phyloP scores from a whole-genome alignment of 1,140 invertebrate species.

The Diorhabda carinulata region DNA sequence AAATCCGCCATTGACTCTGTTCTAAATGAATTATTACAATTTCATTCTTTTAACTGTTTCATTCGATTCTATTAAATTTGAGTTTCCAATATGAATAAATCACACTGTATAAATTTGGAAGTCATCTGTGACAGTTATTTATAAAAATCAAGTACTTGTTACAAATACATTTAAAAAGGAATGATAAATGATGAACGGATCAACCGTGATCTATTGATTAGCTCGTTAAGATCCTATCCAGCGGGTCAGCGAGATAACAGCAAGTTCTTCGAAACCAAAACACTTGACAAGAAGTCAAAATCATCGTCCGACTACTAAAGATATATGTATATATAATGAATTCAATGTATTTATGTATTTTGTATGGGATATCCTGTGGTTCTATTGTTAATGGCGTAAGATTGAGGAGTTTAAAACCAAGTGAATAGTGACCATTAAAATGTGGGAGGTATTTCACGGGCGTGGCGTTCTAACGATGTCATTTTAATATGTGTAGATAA shows the following conservation, averaged over 20 bases:
- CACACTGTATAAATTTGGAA: not conserved
- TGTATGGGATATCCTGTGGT: constrained; percentile 46
- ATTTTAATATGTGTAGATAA: constrained; percentile 33
- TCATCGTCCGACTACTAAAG: constrained; percentile 32
- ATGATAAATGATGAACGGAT: constrained; percentile 46
- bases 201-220: constrained; percentile 48
- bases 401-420: constrained; percentile 43
- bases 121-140: constrained; percentile 34
- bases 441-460: constrained; percentile 44
- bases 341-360: constrained; percentile 49
- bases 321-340: constrained; percentile 48
- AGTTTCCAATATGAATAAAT: too few relatives aligned
- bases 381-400: constrained; percentile 46
- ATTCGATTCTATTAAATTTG: too few relatives aligned
- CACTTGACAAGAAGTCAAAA: constrained; percentile 9
- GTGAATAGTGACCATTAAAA: constrained; percentile 35
- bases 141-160: constrained; percentile 41
- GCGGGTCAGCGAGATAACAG: constrained; percentile 27
- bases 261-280: constrained; percentile 4
- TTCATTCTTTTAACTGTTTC: too few relatives aligned
- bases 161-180: constrained; percentile 44
- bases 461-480: constrained; percentile 38
- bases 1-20: too few relatives aligned
- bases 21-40: too few relatives aligned
- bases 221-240: constrained; percentile 44